Percentiles rank a stretch among this genome's conserved stretches.
phyloP scores from a whole-genome alignment of 2,888 invertebrate genomes.

The Ormyrus nitidulus region DNA sequence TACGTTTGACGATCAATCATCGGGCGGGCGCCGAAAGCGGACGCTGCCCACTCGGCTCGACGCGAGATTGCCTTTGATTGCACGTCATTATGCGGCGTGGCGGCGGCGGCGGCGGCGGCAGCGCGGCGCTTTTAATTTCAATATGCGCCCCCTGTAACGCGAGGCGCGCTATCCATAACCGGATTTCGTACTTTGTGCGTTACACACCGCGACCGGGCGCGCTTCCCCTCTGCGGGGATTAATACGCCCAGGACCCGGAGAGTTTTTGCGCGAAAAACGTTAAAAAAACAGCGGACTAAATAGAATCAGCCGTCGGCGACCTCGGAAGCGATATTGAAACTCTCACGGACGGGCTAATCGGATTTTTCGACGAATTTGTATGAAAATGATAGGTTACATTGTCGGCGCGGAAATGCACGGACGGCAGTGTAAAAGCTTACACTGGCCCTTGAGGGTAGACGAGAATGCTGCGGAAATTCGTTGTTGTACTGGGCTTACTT shows the following conservation, averaged over 20 bases:
- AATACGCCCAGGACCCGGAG: background rate
- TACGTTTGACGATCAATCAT: constrained; percentile 50
- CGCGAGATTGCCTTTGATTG: constrained; percentile 52
- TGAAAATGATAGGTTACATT: constrained; percentile 56
- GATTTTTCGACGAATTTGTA: constrained; percentile 54
- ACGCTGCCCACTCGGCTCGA: background rate
- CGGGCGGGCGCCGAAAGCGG: constrained; percentile 22
- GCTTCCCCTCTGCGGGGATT: background rate
- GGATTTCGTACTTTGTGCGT: constrained; percentile 35
- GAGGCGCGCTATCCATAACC: constrained; percentile 39
- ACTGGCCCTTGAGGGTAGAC: constrained; percentile 36
- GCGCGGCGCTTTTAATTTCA: constrained; percentile 52
- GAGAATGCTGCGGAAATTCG: constrained; percentile 50
- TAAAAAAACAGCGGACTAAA: constrained; percentile 3
- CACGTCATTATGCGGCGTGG: constrained; percentile 49
- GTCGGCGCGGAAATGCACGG: background rate
- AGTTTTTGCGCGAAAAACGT: constrained; percentile 3
- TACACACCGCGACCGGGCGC: background rate
- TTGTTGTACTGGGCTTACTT: constrained; percentile 35
- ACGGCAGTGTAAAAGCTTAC: constrained; percentile 13
- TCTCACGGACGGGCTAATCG: constrained; percentile 37
- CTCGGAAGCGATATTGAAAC: constrained; percentile 43
- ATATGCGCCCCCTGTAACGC: constrained; percentile 31
- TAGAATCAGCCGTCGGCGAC: background rate
- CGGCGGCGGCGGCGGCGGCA: background rate